Evolutionary conservation across 2,797 vertebrate species (phyloP), one percentile per base, ranked within the genome.

Genomic region (Neostethus bicornis): DNA sequence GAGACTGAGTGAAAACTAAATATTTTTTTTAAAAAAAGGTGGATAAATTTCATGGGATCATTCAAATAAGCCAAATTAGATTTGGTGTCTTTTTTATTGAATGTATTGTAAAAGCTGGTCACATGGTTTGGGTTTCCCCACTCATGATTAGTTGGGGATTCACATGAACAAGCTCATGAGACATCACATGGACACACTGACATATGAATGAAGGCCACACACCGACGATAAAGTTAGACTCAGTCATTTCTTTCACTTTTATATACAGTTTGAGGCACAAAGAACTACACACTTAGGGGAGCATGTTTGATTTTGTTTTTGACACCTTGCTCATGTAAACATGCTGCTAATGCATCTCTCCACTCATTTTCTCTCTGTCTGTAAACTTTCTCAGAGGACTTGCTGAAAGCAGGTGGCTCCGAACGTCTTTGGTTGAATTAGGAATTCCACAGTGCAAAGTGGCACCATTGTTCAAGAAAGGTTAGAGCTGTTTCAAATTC

Each of bases 381-480:
- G 10, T 49, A 44, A 59, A 68, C 61, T 74, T 80, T 61, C 77
- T 84, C 78, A 54, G 57, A 79, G 70, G 83, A 73, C 66, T 61
- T 17, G 73, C 61, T 79, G 72, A 79, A 80, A 75, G 74, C 79
- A 72, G 79, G 77, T 80, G 70, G 72, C 77, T 65, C n/a, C 53
- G 29, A 73, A 70, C 52, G 63, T 65, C 75, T 72, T 70, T 73
- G 35, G 71, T 57, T 78, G 79, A 87, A 85, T 84, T 73, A 78
- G 70, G 78, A 88, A 88, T 89, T 88, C 89, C 80, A 72, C 75
- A 45, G 84, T 52, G 73, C 66, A 84, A 87, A 86, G 86, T 85
- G 79, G 84, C 65, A 34, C 81, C 78, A 84, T 87, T 87, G 86
- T 87, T 86, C 80, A 87, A 79, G 78, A 88, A 90, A 88, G 86